Evolutionary conservation across 2,888 invertebrate genomes (phyloP).

Genomic region (Brachynemurus nebulosus): DNA sequence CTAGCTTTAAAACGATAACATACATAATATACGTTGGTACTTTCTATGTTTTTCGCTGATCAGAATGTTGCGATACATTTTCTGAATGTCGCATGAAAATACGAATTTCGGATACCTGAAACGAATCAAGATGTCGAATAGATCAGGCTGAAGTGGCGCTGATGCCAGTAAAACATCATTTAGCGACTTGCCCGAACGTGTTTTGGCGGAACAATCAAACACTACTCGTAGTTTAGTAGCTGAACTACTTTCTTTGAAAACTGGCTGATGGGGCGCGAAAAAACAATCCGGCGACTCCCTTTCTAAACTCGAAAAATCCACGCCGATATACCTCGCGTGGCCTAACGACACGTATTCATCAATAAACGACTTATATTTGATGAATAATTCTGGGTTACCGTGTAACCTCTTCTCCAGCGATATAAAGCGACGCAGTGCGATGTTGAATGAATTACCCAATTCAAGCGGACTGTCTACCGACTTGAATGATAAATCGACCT

Average conservation of each 20-base stretch:
- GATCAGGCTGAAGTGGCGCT: not conserved
- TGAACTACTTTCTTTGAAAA: not conserved
- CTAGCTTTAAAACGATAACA: too few species aligned
- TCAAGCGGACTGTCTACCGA: too few species aligned
- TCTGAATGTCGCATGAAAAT: not conserved
- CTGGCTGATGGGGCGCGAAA: not conserved
- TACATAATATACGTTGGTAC: not conserved
- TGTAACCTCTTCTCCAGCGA: too few species aligned
- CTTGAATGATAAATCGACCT: too few species aligned
- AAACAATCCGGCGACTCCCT: too few species aligned
- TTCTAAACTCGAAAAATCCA: too few species aligned
- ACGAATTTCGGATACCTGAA: not conserved
- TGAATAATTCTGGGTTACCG: too few species aligned
- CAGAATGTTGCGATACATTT: slow-evolving; percentile 1
- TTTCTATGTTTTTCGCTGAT: not conserved
- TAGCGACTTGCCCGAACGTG: not conserved
- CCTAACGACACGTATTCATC: too few species aligned
- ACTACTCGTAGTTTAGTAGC: not conserved
- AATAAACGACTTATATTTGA: too few species aligned
- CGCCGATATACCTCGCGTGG: too few species aligned
- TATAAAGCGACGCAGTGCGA: too few species aligned
- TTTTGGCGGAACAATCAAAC: not conserved
- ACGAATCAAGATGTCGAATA: not conserved
- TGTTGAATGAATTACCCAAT: too few species aligned
- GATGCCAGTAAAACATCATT: not conserved